Percentiles rank a stretch among this genome's conserved stretches.
Conservation (phyloP, 2,888 invertebrate species). For the Drosophila borealis region DNA sequence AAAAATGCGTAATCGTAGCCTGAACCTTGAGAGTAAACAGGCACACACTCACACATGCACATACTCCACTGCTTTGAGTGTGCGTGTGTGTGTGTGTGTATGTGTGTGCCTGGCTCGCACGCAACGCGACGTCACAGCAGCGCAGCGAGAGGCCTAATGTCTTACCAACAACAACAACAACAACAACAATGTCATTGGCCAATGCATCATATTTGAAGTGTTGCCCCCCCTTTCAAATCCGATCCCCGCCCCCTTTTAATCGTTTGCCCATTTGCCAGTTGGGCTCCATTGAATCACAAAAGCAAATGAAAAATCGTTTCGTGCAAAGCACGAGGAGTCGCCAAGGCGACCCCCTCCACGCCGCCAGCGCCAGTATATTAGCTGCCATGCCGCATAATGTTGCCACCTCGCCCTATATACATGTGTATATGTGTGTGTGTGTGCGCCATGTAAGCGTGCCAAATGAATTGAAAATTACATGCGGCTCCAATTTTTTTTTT, state of each 20-base stretch:
- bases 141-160: conserved; percentile 37
- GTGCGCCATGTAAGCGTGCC: conserved; percentile 63
- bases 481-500: conserved; percentile 61
- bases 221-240: not conserved
- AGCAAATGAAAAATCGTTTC: conserved; percentile 75
- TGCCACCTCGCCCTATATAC: conserved; percentile 3
- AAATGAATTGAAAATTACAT: conserved; percentile 79
- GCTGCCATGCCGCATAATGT: conserved; percentile 66
- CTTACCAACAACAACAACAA: not conserved
- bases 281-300: conserved; percentile 55
- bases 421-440: not conserved
- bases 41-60: conserved; percentile 32
- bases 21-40: conserved; percentile 80
- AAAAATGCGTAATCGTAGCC: conserved; percentile 77
- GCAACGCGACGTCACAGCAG: conserved; percentile 71
- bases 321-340: conserved; percentile 75
- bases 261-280: conserved; percentile 17
- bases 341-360: conserved; percentile 31
- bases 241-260: conserved; percentile 13
- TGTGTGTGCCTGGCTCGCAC: conserved; percentile 39
- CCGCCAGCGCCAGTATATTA: conserved; percentile 5
- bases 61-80: conserved; percentile 1
- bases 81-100: conserved; percentile 1
- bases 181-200: conserved; percentile 46
- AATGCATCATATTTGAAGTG: conserved; percentile 46